phyloP scores from a whole-genome alignment of 2,888 invertebrate species.

The Drosophila merina region DNA sequence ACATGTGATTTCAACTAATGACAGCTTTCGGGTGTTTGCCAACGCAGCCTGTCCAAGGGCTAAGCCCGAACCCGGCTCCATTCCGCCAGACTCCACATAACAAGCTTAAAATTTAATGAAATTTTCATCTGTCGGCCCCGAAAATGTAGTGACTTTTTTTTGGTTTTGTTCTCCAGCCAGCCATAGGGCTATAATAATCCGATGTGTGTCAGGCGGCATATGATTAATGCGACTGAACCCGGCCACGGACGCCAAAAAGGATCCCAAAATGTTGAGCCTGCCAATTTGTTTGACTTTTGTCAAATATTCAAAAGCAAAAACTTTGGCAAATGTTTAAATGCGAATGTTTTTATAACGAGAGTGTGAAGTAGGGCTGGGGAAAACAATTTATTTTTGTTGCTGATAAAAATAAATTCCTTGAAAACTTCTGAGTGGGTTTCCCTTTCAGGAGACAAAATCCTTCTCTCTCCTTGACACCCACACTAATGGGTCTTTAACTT shows the following conservation, averaged over 20 bases:
- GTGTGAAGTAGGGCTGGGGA: background rate
- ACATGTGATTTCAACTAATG: slow-evolving; percentile 80
- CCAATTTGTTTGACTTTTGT: slow-evolving; percentile 41
- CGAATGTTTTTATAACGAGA: background rate
- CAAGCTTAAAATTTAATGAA: slow-evolving; percentile 66
- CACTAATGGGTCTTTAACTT: no score
- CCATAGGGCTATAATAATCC: slow-evolving; percentile 15
- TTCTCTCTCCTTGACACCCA: no score
- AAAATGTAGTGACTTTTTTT: slow-evolving; percentile 16
- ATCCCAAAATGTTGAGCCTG: slow-evolving; percentile 12
- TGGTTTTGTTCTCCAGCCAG: no score
- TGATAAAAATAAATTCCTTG: no score
- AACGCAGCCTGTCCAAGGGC: slow-evolving; percentile 17
- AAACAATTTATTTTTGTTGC: no score
- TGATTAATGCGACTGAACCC: slow-evolving; percentile 64
- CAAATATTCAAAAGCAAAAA: slow-evolving; percentile 43
- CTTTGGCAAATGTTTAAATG: background rate
- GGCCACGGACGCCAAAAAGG: slow-evolving; percentile 2
- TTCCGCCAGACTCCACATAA: slow-evolving; percentile 28
- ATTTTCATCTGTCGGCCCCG: slow-evolving; percentile 49
- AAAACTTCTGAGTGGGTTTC: no score
- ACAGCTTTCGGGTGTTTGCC: slow-evolving; percentile 57
- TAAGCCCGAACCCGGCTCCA: slow-evolving; percentile 8
- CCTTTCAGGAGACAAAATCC: no score
- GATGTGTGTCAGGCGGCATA: slow-evolving; percentile 43